Evolutionary conservation across 2,797 vertebrate species (phyloP), one percentile per base, ranked within the genome.

Genomic region (Enteromius viviparus): DNA sequence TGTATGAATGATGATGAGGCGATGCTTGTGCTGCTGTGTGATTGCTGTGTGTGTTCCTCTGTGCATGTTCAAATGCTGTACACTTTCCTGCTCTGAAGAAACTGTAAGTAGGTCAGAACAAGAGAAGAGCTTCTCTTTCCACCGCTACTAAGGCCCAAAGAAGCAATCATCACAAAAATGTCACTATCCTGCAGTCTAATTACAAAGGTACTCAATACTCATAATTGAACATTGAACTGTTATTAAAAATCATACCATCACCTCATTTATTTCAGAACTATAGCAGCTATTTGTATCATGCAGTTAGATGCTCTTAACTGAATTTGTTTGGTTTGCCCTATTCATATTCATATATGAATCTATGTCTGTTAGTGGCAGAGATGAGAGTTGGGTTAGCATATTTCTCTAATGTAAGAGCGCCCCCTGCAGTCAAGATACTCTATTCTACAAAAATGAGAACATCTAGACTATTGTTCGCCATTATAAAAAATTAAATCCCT

Each of bases 101-200:
- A 49, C 62, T 68, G 58, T 80, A 87, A 87, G 84, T 87, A 83
- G 86, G 86, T 87, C 84, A 87, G 80, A 85, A 64, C 66, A 76
- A 62, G 76, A 87, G 45, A 55, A 47, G 86, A 82, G 76, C 79
- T 51, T 64, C 70, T 76, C 82, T 79, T 53, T 83, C 64, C 79
- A 75, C 53, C 15, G n/a, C 69, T 65, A 47, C 23, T 49, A 23
- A 45, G 40, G 47, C 37, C 51, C 78, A 81, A 32, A 80, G 76
- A 78, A 74, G 11, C 37, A 69, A 45, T 58, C 23, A 55, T 55
- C 45, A 68, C 32, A 47, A 51, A 42, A 42, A 42, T 19, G 19
- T 78, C 62, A 81, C 53, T 23, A 51, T 45, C 47, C 70, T 77
- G 51, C 34, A 60, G 69, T 49, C 45, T 49, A 49, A 51, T 12